Percentiles rank a stretch among this genome's conserved stretches.
Conservation (phyloP, 2,888 invertebrate genomes). For the Chaetogeoica ovagalla region DNA sequence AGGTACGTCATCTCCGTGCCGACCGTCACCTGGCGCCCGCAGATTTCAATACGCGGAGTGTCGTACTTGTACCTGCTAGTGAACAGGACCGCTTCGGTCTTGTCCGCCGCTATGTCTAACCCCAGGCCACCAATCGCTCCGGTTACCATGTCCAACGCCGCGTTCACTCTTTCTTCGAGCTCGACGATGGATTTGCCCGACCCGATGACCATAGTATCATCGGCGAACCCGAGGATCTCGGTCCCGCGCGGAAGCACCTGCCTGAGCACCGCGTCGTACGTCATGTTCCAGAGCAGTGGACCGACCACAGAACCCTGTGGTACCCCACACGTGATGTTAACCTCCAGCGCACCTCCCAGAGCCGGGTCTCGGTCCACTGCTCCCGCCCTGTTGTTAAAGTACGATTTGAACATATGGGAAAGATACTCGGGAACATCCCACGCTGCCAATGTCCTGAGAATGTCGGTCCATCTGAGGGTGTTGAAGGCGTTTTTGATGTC, state of each 20-base stretch:
- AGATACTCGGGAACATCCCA: too few relatives aligned
- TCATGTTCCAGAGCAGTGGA: background rate
- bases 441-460: too few relatives aligned
- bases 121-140: background rate
- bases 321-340: background rate
- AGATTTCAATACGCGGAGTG: background rate
- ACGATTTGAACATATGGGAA: background rate
- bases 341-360: background rate
- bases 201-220: background rate
- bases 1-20: background rate
- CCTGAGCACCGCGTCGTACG: background rate
- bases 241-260: background rate
- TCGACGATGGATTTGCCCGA: background rate
- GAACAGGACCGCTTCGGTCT: background rate
- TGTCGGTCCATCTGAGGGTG: background rate
- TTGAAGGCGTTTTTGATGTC: background rate
- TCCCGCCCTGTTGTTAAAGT: background rate
- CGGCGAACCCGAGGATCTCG: background rate
- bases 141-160: fast-evolving
- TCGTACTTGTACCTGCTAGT: background rate
- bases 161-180: background rate
- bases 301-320: background rate
- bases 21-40: background rate
- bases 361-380: background rate
- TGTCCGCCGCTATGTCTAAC: background rate